These are phyloP conservation scores for Hylaeus volcanicus DNA, from an alignment of 1,140 invertebrate species.

Conservation along the genomic window DNA sequence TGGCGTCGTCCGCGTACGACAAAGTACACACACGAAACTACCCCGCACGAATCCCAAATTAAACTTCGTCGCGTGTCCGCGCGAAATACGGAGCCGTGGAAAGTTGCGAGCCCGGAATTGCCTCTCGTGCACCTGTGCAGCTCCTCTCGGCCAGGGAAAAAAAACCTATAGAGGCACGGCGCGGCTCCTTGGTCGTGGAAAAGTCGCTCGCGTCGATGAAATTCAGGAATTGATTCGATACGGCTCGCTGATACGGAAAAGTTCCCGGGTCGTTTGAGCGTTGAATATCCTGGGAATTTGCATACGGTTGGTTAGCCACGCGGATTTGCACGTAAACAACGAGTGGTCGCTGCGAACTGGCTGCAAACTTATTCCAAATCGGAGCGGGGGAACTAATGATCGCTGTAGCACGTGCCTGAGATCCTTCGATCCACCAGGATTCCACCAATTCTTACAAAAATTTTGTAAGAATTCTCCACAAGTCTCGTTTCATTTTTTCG, in stretches of 20 bases:
- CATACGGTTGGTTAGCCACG: neutral
- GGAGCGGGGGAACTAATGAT: no score
- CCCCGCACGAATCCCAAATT: slow-evolving; percentile 48
- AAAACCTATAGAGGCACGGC: neutral
- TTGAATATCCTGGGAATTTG: neutral
- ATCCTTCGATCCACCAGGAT: no score
- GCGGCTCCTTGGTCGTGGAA: neutral
- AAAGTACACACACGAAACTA: slow-evolving; percentile 46
- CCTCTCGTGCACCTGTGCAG: slow-evolving; percentile 16
- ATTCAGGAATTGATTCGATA: neutral
- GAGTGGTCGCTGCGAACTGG: neutral
- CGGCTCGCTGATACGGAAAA: neutral
- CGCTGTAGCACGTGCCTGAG: no score
- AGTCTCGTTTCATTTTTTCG: no score
- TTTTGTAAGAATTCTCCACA: no score
- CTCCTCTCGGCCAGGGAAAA: neutral
- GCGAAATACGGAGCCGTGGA: slow-evolving; percentile 30
- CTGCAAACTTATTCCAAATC: no score
- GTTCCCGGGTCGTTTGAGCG: neutral
- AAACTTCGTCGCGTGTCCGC: slow-evolving; percentile 44
- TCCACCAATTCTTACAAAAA: no score
- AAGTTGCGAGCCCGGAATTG: slow-evolving; percentile 29
- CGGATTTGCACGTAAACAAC: slow-evolving; percentile 22
- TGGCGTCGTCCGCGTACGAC: slow-evolving; percentile 34
- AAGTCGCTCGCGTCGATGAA: neutral